Conservation (phyloP, 2,797 vertebrate genomes). For the Tamandua tetradactyla region DNA sequence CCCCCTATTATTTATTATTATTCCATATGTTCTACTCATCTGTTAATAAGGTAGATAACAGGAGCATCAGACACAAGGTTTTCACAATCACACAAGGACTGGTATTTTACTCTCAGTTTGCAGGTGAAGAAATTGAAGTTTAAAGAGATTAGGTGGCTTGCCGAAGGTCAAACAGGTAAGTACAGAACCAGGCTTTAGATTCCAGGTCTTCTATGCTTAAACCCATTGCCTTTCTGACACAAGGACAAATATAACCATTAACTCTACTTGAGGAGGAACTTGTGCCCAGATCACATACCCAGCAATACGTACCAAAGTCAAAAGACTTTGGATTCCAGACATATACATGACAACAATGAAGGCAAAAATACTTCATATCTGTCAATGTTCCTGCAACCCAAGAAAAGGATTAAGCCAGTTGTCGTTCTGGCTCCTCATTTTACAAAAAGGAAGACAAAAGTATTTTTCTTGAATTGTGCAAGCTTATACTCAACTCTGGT, state of each 20-base stretch:
- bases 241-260: neutral
- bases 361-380: neutral
- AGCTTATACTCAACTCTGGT: neutral
- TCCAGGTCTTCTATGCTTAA: neutral
- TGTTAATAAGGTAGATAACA: too few relatives aligned
- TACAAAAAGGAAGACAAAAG: neutral
- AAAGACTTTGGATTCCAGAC: constrained; percentile 3
- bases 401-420: neutral
- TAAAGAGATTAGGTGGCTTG: neutral
- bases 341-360: neutral
- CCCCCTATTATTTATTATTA: too few relatives aligned
- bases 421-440: neutral
- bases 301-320: neutral
- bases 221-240: neutral
- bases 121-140: constrained; percentile 17
- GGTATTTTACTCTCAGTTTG: neutral
- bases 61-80: too few relatives aligned
- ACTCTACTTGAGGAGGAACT: neutral
- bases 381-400: neutral
- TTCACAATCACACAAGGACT: too few relatives aligned
- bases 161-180: neutral
- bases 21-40: too few relatives aligned
- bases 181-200: neutral
- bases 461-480: neutral
- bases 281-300: neutral